Conservation (phyloP, 2,888 invertebrate genomes). For the Sinopyrophorus schimmeli region DNA sequence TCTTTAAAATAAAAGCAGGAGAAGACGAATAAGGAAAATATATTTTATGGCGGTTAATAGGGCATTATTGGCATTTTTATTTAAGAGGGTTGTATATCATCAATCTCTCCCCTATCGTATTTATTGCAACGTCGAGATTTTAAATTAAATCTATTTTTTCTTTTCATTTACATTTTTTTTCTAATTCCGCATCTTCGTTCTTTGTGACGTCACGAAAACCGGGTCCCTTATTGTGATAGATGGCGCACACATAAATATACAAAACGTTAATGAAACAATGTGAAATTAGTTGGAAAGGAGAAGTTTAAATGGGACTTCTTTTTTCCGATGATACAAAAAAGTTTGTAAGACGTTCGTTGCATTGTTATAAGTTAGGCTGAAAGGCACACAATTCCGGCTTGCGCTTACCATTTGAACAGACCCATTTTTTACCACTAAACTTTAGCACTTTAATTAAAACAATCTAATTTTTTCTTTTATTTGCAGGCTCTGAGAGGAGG, state of each 20-base stretch:
- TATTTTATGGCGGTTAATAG: slow-evolving; percentile 8
- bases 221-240: not conserved
- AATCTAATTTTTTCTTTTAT: too few species aligned
- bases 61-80: slow-evolving; percentile 7
- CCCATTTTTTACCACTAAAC: too few species aligned
- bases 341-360: slow-evolving; percentile 9
- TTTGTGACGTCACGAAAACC: not conserved
- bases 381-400: slow-evolving; percentile 14
- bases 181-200: too few species aligned
- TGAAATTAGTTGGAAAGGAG: slow-evolving; percentile 11
- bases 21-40: too few species aligned
- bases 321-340: not conserved
- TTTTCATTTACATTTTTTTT: too few species aligned
- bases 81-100: slow-evolving; percentile 4
- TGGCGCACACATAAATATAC: not conserved
- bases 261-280: slow-evolving; percentile 9
- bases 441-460: too few species aligned
- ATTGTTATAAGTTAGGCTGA: slow-evolving; percentile 3
- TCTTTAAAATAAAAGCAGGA: not conserved
- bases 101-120: not conserved
- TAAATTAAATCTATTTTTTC: not conserved
- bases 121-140: not conserved
- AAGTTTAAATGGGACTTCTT: slow-evolving; percentile 1
- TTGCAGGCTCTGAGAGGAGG: too few species aligned
- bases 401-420: too few species aligned